Conservation (phyloP, 2,888 invertebrate genomes). For the Oscheius sp. region DNA sequence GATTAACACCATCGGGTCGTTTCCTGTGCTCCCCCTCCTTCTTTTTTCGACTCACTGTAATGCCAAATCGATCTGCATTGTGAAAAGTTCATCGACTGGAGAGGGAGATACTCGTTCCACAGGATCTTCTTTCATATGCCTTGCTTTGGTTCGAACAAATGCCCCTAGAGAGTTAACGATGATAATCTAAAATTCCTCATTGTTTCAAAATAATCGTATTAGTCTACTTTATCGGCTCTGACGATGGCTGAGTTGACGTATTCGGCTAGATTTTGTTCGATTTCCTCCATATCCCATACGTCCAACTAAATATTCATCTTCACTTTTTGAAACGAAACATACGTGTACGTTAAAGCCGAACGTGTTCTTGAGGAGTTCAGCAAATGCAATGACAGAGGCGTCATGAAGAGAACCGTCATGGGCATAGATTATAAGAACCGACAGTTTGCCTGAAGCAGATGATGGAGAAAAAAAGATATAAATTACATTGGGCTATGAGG, state of each 20-base stretch:
- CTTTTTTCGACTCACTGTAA: conserved; percentile 49
- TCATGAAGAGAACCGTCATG: conserved; percentile 68
- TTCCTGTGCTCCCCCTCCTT: neutral
- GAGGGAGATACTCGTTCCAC: conserved; percentile 52
- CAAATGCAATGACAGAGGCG: conserved; percentile 63
- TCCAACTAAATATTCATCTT: conserved; percentile 56
- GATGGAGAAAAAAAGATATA: neutral
- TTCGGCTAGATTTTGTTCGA: conserved; percentile 64
- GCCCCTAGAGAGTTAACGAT: conserved; percentile 67
- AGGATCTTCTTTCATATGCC: conserved; percentile 34
- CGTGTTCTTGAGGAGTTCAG: conserved; percentile 60
- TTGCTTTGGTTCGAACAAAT: conserved; percentile 47
- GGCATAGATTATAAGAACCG: conserved; percentile 65
- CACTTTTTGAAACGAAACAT: conserved; percentile 5
- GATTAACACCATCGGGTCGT: neutral
- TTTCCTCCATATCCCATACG: conserved; percentile 62
- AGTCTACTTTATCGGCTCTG: conserved; percentile 58
- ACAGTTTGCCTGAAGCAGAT: conserved; percentile 28
- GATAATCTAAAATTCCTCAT: conserved; percentile 45
- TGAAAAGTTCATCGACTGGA: conserved; percentile 59
- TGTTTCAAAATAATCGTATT: neutral
- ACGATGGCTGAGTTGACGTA: conserved; percentile 64
- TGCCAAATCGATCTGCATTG: conserved; percentile 61
- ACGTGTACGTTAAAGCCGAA: conserved; percentile 63
- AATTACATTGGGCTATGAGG: conserved; percentile 21